Evolutionary conservation across 2,113 vertebrate genomes (phyloP).

Genomic region (Emydocephalus ijimae): DNA sequence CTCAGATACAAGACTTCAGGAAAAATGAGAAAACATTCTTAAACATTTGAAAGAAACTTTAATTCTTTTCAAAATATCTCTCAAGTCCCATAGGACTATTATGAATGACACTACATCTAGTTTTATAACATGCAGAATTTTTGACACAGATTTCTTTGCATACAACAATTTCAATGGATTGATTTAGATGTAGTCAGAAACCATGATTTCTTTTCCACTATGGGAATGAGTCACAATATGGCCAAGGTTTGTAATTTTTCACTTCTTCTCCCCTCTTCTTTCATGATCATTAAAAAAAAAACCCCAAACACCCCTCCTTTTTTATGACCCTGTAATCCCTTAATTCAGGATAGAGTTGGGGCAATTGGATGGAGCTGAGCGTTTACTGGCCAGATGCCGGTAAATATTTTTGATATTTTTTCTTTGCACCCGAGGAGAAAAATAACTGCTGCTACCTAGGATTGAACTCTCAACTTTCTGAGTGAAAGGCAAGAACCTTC

Average conservation of each 20-base stretch:
- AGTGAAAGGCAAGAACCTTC: no score
- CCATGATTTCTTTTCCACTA: neutral
- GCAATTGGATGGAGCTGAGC: neutral
- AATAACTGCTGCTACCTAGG: neutral
- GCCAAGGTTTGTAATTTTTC: neutral
- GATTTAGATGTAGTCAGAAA: neutral
- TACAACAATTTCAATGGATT: neutral
- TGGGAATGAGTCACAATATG: neutral
- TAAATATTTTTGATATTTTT: neutral
- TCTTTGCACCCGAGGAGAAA: neutral
- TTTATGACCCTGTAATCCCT: neutral
- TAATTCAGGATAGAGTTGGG: neutral
- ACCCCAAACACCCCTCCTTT: neutral
- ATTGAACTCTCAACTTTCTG: neutral
- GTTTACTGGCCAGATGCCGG: neutral
- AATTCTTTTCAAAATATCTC: neutral
- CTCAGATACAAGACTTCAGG: neutral
- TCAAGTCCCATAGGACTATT: neutral
- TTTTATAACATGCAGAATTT: no score
- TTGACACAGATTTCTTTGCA: neutral
- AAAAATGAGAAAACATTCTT: neutral
- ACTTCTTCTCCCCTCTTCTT: neutral
- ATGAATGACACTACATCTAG: neutral
- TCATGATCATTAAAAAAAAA: neutral
- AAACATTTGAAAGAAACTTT: neutral